Evolutionary conservation across 2,797 vertebrate genomes (phyloP).

Genomic region (Phalloptychus januarius): DNA sequence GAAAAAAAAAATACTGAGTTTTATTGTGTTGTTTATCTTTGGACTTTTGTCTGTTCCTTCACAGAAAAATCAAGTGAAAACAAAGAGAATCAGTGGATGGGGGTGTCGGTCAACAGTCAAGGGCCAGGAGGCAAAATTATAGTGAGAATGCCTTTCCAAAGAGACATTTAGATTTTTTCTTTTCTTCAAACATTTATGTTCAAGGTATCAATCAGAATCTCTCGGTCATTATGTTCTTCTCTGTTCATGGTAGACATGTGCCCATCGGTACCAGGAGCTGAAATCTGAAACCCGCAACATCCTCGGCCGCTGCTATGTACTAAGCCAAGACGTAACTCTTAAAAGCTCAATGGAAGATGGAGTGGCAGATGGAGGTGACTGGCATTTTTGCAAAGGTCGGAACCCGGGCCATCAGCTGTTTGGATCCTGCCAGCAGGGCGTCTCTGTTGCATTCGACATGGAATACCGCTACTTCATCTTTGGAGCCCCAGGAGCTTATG

Average conservation of each 20-base stretch:
- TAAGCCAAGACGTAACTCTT: slow-evolving; percentile 89
- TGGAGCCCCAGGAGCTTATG: slow-evolving; percentile 94
- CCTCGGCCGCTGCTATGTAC: slow-evolving; percentile 91
- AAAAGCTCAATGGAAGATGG: slow-evolving; percentile 79
- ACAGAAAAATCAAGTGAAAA: slow-evolving; percentile 85
- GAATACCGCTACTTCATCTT: slow-evolving; percentile 94
- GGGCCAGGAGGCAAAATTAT: slow-evolving; percentile 94
- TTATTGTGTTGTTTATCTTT: slow-evolving; percentile 12
- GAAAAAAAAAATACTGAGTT: not conserved
- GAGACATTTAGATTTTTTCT: not conserved
- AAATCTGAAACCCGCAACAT: slow-evolving; percentile 86
- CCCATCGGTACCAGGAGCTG: slow-evolving; percentile 92
- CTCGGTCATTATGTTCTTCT: not conserved
- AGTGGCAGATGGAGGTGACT: slow-evolving; percentile 86
- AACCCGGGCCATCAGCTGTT: slow-evolving; percentile 89
- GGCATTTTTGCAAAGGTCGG: slow-evolving; percentile 90
- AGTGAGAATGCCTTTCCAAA: slow-evolving; percentile 80
- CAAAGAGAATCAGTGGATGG: slow-evolving; percentile 99
- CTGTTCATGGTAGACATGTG: slow-evolving; percentile 85
- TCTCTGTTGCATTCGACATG: slow-evolving; percentile 92
- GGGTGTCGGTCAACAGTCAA: slow-evolving; percentile 94
- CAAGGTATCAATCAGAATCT: not conserved
- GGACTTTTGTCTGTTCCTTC: slow-evolving; percentile 3
- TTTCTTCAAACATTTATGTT: not conserved
- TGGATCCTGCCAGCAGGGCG: slow-evolving; percentile 96